A percentile compares a stretch with the other conserved stretches of the same genome.
Conservation (phyloP, 2,888 invertebrate species). For the Phortica okadai region DNA sequence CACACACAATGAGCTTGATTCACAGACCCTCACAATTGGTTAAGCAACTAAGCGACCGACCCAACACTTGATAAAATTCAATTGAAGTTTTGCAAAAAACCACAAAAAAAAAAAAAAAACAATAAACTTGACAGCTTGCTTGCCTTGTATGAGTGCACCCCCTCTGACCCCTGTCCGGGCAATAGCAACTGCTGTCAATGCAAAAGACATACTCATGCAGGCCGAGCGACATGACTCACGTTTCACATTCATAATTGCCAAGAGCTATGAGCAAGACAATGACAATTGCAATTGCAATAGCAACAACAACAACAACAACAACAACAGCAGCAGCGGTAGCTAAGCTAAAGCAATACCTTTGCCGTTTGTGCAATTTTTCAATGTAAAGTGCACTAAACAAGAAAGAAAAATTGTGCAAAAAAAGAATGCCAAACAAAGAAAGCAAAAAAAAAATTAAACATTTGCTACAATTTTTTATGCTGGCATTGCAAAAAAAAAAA, state of each 20-base stretch:
- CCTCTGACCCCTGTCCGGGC: no score
- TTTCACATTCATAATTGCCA: conserved; percentile 31
- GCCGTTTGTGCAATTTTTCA: conserved; percentile 22
- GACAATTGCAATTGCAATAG: conserved; percentile 25
- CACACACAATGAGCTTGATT: conserved; percentile 1
- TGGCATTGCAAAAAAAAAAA: conserved; percentile 2
- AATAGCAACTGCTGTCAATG: no score
- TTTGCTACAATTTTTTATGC: conserved; percentile 2
- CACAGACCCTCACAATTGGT: not conserved
- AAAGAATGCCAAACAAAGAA: not conserved
- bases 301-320: no score
- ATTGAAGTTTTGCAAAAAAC: conserved; percentile 52
- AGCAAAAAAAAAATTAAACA: not conserved
- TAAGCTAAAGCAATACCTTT: conserved; percentile 17
- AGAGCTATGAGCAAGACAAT: conserved; percentile 3
- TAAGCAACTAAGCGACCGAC: conserved; percentile 30
- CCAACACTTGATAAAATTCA: conserved; percentile 57
- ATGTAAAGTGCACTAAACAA: conserved; percentile 11
- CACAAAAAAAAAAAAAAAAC: conserved; percentile 46
- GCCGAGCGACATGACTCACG: conserved; percentile 31
- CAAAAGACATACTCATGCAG: conserved; percentile 55
- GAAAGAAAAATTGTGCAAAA: not conserved
- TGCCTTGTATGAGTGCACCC: conserved; percentile 12
- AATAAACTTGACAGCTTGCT: conserved; percentile 39
- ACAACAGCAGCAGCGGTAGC: no score